Evolutionary conservation across 1,140 invertebrate species (phyloP).

Genomic region (Tetramorium simillimum): DNA sequence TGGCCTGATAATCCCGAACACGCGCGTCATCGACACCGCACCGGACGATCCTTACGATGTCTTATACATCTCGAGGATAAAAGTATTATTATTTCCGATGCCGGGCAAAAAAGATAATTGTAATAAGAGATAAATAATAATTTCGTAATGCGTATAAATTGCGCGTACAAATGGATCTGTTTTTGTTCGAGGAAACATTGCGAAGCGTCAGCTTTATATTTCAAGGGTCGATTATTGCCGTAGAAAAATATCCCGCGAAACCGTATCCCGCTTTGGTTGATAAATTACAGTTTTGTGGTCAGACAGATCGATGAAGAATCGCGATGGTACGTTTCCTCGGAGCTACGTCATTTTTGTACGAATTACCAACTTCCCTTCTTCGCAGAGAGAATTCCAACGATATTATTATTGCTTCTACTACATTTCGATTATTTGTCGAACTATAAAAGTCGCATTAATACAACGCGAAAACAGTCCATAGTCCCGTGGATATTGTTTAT

Average conservation of each 20-base stretch:
- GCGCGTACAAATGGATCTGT: not conserved
- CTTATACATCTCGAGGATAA: not conserved
- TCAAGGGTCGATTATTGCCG: not conserved
- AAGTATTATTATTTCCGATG: too few species aligned
- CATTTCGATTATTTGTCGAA: slow-evolving; percentile 24
- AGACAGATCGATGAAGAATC: slow-evolving; percentile 27
- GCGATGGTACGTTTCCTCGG: slow-evolving; percentile 11
- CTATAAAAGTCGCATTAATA: slow-evolving; percentile 50
- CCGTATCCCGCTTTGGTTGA: not conserved
- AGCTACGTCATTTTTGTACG: slow-evolving; percentile 27
- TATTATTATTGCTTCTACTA: slow-evolving; percentile 22
- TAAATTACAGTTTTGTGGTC: slow-evolving; percentile 50
- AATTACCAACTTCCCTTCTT: slow-evolving; percentile 9
- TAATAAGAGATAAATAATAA: not conserved
- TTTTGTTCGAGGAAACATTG: not conserved
- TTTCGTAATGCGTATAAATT: not conserved
- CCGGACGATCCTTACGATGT: not conserved
- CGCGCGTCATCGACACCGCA: not conserved
- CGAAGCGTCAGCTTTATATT: not conserved
- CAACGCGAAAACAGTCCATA: not conserved
- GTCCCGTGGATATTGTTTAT: slow-evolving; percentile 16
- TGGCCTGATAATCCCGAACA: not conserved
- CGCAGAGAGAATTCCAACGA: slow-evolving; percentile 33
- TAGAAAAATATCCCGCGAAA: slow-evolving; percentile 11
- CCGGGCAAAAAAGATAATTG: not conserved